Conservation (phyloP, 2,888 invertebrate genomes). For the Phaedon cochleariae region DNA sequence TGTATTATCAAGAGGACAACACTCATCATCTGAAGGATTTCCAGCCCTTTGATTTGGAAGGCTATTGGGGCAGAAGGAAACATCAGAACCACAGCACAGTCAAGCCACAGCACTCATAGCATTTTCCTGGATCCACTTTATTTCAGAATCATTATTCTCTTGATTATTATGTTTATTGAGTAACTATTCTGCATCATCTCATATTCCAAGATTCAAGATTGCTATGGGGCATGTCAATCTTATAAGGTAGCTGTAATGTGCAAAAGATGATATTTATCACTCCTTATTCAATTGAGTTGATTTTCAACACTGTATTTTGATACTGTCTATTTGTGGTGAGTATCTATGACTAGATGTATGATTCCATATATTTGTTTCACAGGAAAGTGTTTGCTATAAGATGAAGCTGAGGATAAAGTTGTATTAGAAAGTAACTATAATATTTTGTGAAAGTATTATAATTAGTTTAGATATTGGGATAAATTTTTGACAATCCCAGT, state of each 20-base stretch:
- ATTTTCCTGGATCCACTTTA: constrained; percentile 42
- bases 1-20: constrained; percentile 72
- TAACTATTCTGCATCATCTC: not conserved
- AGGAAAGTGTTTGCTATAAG: too few species aligned
- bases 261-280: constrained; percentile 8
- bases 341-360: too few species aligned
- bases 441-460: too few species aligned
- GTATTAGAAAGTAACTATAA: too few species aligned
- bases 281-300: constrained; percentile 13
- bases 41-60: constrained; percentile 80
- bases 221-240: not conserved
- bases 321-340: too few species aligned
- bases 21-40: constrained; percentile 71
- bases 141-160: too few species aligned
- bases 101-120: constrained; percentile 63
- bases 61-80: constrained; percentile 77
- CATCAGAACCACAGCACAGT: constrained; percentile 72
- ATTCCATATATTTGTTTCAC: too few species aligned
- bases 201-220: not conserved
- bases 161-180: not conserved
- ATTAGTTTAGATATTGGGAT: too few species aligned
- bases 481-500: too few species aligned
- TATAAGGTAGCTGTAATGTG: not conserved
- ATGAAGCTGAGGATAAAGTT: too few species aligned
- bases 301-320: too few species aligned